Evolutionary conservation across 2,888 invertebrate species (phyloP).

Genomic region (Tanypteryx hageni): DNA sequence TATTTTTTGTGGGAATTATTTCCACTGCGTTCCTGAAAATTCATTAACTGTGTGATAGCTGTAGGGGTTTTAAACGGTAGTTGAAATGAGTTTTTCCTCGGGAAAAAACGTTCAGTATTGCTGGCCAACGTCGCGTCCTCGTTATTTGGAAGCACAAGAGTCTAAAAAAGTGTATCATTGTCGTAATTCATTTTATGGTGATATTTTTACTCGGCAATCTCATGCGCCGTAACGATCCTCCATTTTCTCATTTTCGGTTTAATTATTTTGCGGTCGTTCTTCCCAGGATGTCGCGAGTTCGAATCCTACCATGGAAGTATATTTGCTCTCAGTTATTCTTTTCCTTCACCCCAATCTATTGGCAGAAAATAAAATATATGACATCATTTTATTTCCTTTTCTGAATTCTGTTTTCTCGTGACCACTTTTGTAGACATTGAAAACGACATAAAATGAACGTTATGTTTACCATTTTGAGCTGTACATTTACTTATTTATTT

Average conservation of each 20-base stretch:
- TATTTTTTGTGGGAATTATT: constrained; percentile 42
- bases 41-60: constrained; percentile 59
- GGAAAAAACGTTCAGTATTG: constrained; percentile 12
- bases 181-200: background rate
- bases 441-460: too few relatives aligned
- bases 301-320: too few relatives aligned
- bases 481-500: too few relatives aligned
- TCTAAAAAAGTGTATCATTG: background rate
- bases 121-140: background rate
- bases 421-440: too few relatives aligned
- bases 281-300: background rate
- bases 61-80: constrained; percentile 49
- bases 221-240: background rate
- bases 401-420: too few relatives aligned
- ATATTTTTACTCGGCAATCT: background rate
- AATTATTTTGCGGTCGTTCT: background rate
- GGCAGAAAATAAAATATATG: too few relatives aligned
- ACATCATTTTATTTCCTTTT: too few relatives aligned
- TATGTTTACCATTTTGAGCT: too few relatives aligned
- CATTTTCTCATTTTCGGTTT: background rate
- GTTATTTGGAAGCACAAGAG: background rate
- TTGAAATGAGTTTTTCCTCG: constrained; percentile 43
- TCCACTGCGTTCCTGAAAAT: constrained; percentile 56
- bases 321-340: too few relatives aligned
- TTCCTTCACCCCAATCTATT: too few relatives aligned